Percentiles rank a stretch among this genome's conserved stretches.
Evolutionary conservation across 2,888 invertebrate species (phyloP).

Genomic region (Phalera bucephala): DNA sequence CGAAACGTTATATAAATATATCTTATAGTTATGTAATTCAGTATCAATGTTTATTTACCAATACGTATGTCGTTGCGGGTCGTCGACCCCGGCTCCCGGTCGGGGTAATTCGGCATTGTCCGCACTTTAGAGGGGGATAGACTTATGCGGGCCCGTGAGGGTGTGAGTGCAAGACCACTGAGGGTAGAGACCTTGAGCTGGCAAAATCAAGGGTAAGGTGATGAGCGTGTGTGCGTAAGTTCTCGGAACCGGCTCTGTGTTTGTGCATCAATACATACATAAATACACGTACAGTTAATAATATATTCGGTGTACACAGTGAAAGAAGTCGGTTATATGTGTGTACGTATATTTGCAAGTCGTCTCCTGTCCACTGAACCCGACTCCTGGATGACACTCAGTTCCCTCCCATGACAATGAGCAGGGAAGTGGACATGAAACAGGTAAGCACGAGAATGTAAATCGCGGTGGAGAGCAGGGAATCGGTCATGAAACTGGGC

Average conservation of each 20-base stretch:
- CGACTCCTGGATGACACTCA: no score
- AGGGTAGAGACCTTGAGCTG: constrained; percentile 83
- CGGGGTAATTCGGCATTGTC: constrained; percentile 74
- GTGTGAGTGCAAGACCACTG: constrained; percentile 57
- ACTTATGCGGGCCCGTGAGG: constrained; percentile 47
- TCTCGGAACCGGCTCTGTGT: constrained; percentile 50
- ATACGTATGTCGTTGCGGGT: constrained; percentile 70
- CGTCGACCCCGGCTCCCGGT: constrained; percentile 66
- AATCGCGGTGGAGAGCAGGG: no score
- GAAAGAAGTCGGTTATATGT: constrained; percentile 34
- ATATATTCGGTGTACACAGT: constrained; percentile 31
- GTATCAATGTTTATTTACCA: constrained; percentile 78
- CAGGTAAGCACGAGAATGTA: no score
- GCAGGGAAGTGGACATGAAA: no score
- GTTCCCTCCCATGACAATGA: no score
- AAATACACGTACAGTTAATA: constrained; percentile 24
- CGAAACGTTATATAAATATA: constrained; percentile 22
- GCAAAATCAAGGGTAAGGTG: constrained; percentile 82
- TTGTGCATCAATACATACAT: constrained; percentile 37
- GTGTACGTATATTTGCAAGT: constrained; percentile 28
- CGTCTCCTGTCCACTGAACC: constrained; percentile 45
- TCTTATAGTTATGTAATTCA: constrained; percentile 59
- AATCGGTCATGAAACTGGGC: no score
- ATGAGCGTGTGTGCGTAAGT: constrained; percentile 60
- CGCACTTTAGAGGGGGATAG: constrained; percentile 66